Evolutionary conservation across 2,888 invertebrate genomes (phyloP).

Genomic region (Acrobasis suavella): DNA sequence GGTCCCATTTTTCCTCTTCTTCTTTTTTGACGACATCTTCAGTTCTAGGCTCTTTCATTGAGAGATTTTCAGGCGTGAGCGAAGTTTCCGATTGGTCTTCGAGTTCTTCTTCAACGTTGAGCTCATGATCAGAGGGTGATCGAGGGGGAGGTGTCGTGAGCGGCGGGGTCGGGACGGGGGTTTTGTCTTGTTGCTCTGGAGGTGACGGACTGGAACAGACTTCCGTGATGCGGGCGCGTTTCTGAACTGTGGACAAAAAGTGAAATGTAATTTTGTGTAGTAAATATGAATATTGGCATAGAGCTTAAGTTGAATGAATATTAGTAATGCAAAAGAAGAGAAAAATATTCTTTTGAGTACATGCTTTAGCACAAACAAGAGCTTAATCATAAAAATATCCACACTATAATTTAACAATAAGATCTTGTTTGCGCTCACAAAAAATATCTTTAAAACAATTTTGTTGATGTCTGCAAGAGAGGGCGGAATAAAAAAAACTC

Average conservation of each 20-base stretch:
- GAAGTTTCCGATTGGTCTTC: constrained; percentile 77
- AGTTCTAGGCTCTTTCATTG: constrained; percentile 86
- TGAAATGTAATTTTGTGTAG: neutral
- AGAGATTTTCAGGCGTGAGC: constrained; percentile 90
- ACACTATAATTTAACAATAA: too few relatives aligned
- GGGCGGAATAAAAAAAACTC: constrained; percentile 13
- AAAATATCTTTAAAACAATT: neutral
- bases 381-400: too few relatives aligned
- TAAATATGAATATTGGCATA: too few relatives aligned
- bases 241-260: constrained; percentile 69
- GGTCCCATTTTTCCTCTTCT: constrained; percentile 73
- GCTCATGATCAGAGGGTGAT: constrained; percentile 76
- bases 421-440: neutral
- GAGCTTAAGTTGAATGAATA: too few relatives aligned
- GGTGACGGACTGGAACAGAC: constrained; percentile 74
- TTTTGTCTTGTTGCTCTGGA: constrained; percentile 61
- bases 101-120: constrained; percentile 82
- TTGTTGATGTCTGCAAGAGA: neutral
- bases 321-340: too few relatives aligned
- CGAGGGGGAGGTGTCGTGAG: constrained; percentile 68
- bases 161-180: constrained; percentile 61
- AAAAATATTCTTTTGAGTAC: too few relatives aligned
- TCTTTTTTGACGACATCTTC: constrained; percentile 79
- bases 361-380: too few relatives aligned
- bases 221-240: constrained; percentile 75